These are phyloP conservation scores for Geotrypetes seraphini DNA, from an alignment of 2,797 vertebrate genomes.

Conservation along the genomic window DNA sequence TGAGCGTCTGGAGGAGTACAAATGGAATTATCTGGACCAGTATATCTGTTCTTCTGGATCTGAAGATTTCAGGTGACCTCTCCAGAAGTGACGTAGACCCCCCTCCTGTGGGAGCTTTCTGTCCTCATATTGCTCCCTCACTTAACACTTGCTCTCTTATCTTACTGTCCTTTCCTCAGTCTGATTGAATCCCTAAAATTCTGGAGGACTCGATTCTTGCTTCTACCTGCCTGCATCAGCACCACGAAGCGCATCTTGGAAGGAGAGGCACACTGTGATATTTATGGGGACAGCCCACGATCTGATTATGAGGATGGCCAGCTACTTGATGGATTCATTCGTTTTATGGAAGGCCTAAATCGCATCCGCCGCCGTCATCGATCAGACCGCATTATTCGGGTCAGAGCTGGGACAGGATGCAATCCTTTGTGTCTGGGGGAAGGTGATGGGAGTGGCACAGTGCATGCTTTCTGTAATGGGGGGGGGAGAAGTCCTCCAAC, in stretches of 20 bases:
- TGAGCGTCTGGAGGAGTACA: constrained; percentile 93
- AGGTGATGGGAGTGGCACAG: no score
- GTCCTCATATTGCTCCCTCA: neutral
- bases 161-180: constrained; percentile 34
- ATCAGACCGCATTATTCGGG: constrained; percentile 86
- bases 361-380: constrained; percentile 89
- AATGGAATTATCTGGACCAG: constrained; percentile 98
- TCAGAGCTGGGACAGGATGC: no score
- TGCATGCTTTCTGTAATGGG: no score
- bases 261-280: constrained; percentile 80
- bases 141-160: neutral
- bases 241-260: constrained; percentile 85
- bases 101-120: neutral
- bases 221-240: constrained; percentile 79
- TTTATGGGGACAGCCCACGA: constrained; percentile 75
- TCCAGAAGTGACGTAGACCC: neutral
- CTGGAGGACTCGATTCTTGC: constrained; percentile 91
- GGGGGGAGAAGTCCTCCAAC: no score
- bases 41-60: constrained; percentile 96
- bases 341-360: constrained; percentile 92
- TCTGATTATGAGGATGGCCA: constrained; percentile 79
- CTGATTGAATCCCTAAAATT: constrained; percentile 95
- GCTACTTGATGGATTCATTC: constrained; percentile 85
- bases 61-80: constrained; percentile 95
- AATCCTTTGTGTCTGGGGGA: neutral